Evolutionary conservation across 2,888 invertebrate species (phyloP).

Genomic region (Sarcophaga rosellei): DNA sequence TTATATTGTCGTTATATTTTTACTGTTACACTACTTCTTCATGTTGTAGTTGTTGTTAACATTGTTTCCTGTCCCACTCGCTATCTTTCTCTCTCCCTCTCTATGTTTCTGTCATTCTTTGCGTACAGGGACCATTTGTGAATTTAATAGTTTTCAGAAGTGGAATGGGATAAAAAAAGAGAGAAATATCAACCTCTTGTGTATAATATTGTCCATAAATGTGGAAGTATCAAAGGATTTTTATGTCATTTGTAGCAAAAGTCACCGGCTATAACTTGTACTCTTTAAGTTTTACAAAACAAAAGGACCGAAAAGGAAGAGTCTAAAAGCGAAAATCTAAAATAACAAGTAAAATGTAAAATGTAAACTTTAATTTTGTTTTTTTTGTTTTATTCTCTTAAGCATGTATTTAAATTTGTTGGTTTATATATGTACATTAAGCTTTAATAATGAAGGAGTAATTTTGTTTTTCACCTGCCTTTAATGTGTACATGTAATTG

Average conservation of each 20-base stretch:
- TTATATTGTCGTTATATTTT: background rate
- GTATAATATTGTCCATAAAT: constrained; percentile 63
- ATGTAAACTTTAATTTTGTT: background rate
- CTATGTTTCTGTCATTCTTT: background rate
- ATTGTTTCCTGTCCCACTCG: background rate
- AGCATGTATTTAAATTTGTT: too few relatives aligned
- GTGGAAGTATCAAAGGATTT: constrained; percentile 65
- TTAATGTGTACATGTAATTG: too few relatives aligned
- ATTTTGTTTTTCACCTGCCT: too few relatives aligned
- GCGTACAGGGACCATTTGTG: background rate
- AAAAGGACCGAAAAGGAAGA: background rate
- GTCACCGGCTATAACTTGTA: constrained; percentile 41
- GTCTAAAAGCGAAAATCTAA: background rate
- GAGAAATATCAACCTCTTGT: constrained; percentile 45
- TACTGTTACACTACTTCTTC: too few relatives aligned
- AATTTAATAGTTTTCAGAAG: constrained; percentile 50
- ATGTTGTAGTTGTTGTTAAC: background rate
- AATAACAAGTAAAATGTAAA: background rate
- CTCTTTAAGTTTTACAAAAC: constrained; percentile 42
- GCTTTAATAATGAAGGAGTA: too few relatives aligned
- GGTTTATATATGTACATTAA: too few relatives aligned
- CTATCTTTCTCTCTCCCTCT: background rate
- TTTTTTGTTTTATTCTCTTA: background rate
- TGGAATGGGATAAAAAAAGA: constrained; percentile 14
- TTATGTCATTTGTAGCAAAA: constrained; percentile 56